Percentiles rank a stretch among this genome's conserved stretches.
phyloP scores from a whole-genome alignment of 1,140 invertebrate genomes.

The Drosophila burlai region DNA sequence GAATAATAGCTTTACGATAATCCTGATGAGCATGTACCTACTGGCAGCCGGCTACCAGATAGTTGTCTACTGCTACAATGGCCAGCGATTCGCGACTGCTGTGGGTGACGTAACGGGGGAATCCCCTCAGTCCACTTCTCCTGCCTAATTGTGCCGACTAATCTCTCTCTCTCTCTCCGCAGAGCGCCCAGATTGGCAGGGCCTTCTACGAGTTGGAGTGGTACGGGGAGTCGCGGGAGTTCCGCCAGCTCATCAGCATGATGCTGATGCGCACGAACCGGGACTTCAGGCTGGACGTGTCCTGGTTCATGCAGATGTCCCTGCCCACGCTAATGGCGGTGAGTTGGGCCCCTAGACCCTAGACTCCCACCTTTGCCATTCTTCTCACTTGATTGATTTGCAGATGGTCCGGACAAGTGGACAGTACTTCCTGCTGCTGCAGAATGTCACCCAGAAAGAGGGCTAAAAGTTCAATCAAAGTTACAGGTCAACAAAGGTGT shows the following conservation, averaged over 20 bases:
- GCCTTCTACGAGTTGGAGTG: constrained; percentile 69
- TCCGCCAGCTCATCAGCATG: constrained; percentile 72
- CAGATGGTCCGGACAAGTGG: constrained; percentile 78
- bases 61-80: constrained; percentile 78
- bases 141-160: constrained; percentile 21
- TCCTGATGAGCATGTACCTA: constrained; percentile 77
- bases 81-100: constrained; percentile 63
- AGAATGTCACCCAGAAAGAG: constrained; percentile 70
- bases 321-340: constrained; percentile 77
- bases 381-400: constrained; percentile 50
- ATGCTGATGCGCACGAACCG: constrained; percentile 75
- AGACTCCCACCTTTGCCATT: background rate
- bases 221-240: constrained; percentile 68
- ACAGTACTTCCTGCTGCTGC: constrained; percentile 74
- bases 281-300: constrained; percentile 68
- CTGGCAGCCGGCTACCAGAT: constrained; percentile 69
- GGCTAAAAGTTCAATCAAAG: constrained; percentile 19
- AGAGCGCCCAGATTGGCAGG: constrained; percentile 70
- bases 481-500: constrained; percentile 3
- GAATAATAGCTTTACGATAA: constrained; percentile 51
- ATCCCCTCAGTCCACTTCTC: background rate
- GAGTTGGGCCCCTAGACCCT: constrained; percentile 17
- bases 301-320: constrained; percentile 77
- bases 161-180: constrained; percentile 7
- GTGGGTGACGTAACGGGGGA: constrained; percentile 39